A percentile compares a stretch with the other conserved stretches of the same genome.
Conservation (phyloP, 1,140 invertebrate genomes). For the Zophobas morio region DNA sequence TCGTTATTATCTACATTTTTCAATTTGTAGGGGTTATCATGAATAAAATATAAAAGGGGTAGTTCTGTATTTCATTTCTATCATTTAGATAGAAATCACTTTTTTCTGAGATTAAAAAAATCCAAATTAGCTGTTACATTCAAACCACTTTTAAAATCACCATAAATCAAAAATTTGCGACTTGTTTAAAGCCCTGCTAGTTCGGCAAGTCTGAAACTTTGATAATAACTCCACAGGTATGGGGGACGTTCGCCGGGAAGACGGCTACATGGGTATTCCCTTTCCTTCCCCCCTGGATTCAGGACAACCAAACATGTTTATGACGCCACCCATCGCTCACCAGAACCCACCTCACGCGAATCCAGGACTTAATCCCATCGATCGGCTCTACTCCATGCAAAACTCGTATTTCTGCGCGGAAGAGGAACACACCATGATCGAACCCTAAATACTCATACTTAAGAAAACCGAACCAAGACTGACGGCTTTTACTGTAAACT, state of each 20-base stretch:
- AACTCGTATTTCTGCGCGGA: slow-evolving; percentile 76
- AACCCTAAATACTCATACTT: slow-evolving; percentile 55
- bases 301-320: slow-evolving; percentile 56
- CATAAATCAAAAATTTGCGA: background rate
- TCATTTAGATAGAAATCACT: too few relatives aligned
- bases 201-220: background rate
- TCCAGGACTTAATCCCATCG: slow-evolving; percentile 73
- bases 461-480: background rate
- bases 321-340: slow-evolving; percentile 63
- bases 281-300: slow-evolving; percentile 57
- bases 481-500: background rate
- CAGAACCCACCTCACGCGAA: slow-evolving; percentile 58
- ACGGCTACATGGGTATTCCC: slow-evolving; percentile 56
- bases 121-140: background rate
- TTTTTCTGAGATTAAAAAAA: too few relatives aligned
- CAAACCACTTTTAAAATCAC: background rate
- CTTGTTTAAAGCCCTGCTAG: background rate
- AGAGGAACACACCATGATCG: slow-evolving; percentile 63
- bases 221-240: slow-evolving; percentile 46
- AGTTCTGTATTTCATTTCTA: too few relatives aligned
- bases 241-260: slow-evolving; percentile 52
- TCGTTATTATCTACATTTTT: too few relatives aligned
- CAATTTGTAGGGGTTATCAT: too few relatives aligned
- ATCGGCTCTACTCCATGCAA: slow-evolving; percentile 77
- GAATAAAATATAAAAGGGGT: too few relatives aligned